Conservation (phyloP, 2,888 invertebrate genomes). For the Agrotis segetum region DNA sequence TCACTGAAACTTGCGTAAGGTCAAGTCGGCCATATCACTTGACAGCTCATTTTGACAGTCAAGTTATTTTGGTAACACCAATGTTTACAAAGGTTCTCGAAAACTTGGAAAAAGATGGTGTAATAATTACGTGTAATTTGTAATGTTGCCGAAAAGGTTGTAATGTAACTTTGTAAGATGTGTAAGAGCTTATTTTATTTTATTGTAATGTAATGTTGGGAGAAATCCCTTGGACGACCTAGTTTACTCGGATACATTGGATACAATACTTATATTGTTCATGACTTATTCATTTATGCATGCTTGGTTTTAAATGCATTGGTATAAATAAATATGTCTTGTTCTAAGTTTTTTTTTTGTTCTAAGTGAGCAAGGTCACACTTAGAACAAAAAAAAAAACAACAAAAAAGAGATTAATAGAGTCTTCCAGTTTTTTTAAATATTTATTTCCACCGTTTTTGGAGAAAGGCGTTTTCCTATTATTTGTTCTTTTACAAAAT, state of each 20-base stretch:
- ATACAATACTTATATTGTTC: no score
- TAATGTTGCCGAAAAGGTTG: slow-evolving; percentile 33
- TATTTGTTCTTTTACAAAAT: no score
- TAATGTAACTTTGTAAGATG: slow-evolving; percentile 1
- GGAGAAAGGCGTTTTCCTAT: no score
- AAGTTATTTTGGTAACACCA: slow-evolving; percentile 47
- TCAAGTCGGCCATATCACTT: slow-evolving; percentile 57
- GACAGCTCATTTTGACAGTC: slow-evolving; percentile 52
- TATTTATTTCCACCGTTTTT: no score
- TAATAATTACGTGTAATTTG: slow-evolving; percentile 48
- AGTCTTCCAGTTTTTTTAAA: no score
- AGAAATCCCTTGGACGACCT: slow-evolving; percentile 15
- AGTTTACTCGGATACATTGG: neutral
- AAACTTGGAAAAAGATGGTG: slow-evolving; percentile 37
- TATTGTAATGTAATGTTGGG: slow-evolving; percentile 2
- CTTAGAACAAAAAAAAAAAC: no score
- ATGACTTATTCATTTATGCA: no score
- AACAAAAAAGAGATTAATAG: no score
- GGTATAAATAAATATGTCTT: neutral
- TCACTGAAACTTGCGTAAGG: slow-evolving; percentile 66
- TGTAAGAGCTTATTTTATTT: slow-evolving; percentile 3
- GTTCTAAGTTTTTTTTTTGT: no score
- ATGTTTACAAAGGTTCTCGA: slow-evolving; percentile 55
- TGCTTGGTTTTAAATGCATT: neutral
- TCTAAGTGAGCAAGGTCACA: no score